phyloP scores from a whole-genome alignment of 2,113 vertebrate species.

The Grus americana region DNA sequence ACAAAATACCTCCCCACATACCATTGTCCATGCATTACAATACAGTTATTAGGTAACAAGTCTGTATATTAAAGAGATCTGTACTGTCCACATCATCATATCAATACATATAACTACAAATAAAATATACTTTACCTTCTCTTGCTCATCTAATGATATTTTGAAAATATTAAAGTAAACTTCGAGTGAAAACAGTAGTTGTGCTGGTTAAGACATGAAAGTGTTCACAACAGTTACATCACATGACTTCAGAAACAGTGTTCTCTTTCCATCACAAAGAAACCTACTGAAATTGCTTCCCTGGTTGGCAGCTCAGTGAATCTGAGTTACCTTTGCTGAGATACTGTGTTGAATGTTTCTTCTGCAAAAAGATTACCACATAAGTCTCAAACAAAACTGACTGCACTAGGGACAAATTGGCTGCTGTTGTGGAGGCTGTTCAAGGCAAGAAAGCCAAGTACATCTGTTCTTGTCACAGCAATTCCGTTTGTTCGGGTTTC shows the following conservation, averaged over 20 bases:
- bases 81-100: too few relatives aligned
- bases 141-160: background rate
- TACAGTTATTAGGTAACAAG: background rate
- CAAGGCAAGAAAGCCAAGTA: background rate
- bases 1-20: background rate
- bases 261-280: background rate
- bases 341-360: background rate
- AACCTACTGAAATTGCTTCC: background rate
- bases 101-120: background rate
- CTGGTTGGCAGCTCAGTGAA: background rate
- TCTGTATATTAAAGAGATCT: background rate
- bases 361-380: background rate
- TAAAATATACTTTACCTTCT: background rate
- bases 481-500: background rate
- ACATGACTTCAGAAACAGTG: background rate
- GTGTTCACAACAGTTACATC: background rate
- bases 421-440: background rate
- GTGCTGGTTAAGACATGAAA: background rate
- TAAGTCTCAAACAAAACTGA: background rate
- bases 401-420: background rate
- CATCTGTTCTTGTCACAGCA: background rate
- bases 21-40: background rate
- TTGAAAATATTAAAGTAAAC: background rate
- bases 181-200: background rate
- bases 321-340: background rate